These are phyloP conservation scores for Eumaeus atala DNA, from an alignment of 1,140 invertebrate species.

Conservation along the genomic window DNA sequence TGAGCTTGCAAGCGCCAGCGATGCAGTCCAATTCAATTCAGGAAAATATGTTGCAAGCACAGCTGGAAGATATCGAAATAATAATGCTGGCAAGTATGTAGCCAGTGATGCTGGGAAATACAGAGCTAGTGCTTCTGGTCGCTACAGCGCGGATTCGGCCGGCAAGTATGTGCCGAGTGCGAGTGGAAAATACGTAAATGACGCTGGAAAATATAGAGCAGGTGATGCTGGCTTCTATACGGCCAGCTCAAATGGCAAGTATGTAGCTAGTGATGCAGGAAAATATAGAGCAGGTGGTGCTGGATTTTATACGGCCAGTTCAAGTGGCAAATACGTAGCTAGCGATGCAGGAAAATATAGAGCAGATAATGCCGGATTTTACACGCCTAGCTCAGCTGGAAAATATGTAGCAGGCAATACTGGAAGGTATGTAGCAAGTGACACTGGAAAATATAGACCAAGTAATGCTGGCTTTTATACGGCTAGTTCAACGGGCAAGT, in stretches of 20 bases:
- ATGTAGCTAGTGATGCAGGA: not conserved
- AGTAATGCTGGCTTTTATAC: slow-evolving; percentile 17
- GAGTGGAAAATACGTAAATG: no score
- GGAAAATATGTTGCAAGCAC: slow-evolving; percentile 10
- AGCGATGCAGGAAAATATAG: slow-evolving; percentile 13
- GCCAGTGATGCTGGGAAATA: slow-evolving; percentile 13
- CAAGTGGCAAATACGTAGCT: not conserved
- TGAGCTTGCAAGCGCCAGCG: slow-evolving; percentile 7
- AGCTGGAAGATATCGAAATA: slow-evolving; percentile 10
- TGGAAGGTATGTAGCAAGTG: slow-evolving; percentile 6
- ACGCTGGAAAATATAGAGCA: slow-evolving; percentile 1
- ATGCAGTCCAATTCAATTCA: slow-evolving; percentile 10
- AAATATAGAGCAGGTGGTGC: not conserved
- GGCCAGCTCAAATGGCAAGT: slow-evolving; percentile 4
- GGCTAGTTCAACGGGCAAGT: slow-evolving; percentile 1
- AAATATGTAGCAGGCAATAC: not conserved
- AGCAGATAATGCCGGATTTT: slow-evolving; percentile 2
- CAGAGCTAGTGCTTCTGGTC: not conserved
- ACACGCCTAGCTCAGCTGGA: not conserved
- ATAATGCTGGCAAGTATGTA: slow-evolving; percentile 9
- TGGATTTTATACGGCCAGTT: not conserved
- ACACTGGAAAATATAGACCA: slow-evolving; percentile 11
- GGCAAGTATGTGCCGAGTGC: not conserved
- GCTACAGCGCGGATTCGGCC: not conserved
- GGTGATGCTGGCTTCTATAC: slow-evolving; percentile 4